Conservation (phyloP, 2,797 vertebrate genomes). For the Notolabrus celidotus region DNA sequence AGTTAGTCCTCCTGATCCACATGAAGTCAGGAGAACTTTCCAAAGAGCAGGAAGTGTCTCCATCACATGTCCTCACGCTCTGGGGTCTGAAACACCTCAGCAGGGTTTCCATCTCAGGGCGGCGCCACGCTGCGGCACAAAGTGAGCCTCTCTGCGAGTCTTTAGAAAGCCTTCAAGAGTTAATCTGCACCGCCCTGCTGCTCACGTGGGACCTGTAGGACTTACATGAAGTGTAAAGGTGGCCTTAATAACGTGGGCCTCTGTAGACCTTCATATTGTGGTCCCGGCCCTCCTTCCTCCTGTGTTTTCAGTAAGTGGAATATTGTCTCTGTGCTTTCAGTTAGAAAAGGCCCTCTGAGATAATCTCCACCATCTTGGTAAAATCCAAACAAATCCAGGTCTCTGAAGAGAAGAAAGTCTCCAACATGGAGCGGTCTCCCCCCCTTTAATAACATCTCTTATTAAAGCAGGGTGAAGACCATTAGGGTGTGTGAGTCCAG, state of each 20-base stretch:
- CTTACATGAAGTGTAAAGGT: constrained; percentile 58
- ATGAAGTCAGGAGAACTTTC: constrained; percentile 48
- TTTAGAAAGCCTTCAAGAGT: constrained; percentile 44
- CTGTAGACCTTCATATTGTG: constrained; percentile 59
- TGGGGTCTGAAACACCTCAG: constrained; percentile 56
- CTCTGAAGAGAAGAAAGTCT: constrained; percentile 55
- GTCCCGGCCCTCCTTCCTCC: constrained; percentile 29
- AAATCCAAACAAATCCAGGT: constrained; percentile 70
- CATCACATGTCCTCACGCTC: constrained; percentile 49
- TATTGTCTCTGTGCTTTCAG: constrained; percentile 66
- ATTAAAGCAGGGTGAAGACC: constrained; percentile 81
- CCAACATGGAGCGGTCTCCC: constrained; percentile 63
- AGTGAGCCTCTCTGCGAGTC: constrained; percentile 37
- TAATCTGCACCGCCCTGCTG: constrained; percentile 49
- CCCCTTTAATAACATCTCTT: constrained; percentile 77
- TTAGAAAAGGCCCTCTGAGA: constrained; percentile 40
- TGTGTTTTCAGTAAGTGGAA: constrained; percentile 74
- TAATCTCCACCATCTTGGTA: constrained; percentile 78
- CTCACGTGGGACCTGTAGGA: constrained; percentile 48
- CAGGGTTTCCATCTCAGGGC: constrained; percentile 49
- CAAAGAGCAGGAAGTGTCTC: constrained; percentile 47
- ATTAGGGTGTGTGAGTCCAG: constrained; percentile 72
- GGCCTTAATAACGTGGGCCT: constrained; percentile 62
- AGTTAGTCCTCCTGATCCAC: constrained; percentile 23
- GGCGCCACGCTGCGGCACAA: constrained; percentile 52